Evolutionary conservation across 2,113 vertebrate species (phyloP).

Genomic region (Nycticebus coucang): DNA sequence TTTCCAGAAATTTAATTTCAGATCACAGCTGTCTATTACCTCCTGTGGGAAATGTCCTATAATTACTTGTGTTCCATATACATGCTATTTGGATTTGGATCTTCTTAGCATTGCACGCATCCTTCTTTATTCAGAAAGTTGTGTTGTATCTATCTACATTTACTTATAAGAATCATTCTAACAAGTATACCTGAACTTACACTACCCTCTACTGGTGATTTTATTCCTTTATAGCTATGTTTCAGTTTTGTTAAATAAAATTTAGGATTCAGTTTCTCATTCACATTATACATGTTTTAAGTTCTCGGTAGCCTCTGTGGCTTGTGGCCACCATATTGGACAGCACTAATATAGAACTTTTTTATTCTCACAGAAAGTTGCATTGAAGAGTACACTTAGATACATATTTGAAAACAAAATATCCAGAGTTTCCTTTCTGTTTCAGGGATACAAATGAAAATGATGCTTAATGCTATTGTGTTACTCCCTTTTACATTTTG

Average conservation of each 20-base stretch:
- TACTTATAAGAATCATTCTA: not conserved
- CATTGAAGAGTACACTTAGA: not conserved
- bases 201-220: conserved; percentile 70
- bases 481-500: not conserved
- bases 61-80: not conserved
- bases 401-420: not conserved
- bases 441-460: not conserved
- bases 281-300: not conserved
- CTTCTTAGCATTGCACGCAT: not conserved
- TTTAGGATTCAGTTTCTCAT: not conserved
- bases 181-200: not conserved
- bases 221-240: not conserved
- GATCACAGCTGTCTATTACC: not conserved
- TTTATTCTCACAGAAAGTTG: not conserved
- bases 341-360: rapidly evolving
- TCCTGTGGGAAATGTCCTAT: not conserved
- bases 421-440: not conserved
- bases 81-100: not conserved
- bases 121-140: not conserved
- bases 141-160: not conserved
- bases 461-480: not conserved
- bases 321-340: not conserved
- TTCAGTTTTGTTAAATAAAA: not conserved
- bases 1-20: not conserved
- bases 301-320: no score